phyloP scores from a whole-genome alignment of 2,888 invertebrate genomes.

The Lysandra coridon region DNA sequence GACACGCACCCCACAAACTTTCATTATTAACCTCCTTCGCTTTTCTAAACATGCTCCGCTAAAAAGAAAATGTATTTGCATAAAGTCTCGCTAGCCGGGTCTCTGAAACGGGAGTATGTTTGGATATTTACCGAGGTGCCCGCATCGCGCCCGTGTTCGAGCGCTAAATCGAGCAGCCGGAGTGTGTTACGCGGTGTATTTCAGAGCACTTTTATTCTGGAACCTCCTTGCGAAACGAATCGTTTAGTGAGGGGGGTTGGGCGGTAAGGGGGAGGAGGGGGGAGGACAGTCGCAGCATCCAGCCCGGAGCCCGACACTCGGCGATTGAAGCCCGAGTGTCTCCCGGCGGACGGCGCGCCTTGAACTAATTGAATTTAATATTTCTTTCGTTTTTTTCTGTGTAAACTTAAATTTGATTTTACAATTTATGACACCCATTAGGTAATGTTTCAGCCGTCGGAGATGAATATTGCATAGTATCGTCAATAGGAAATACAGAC shows the following conservation, averaged over 20 bases:
- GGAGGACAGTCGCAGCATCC: neutral
- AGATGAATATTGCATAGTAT: neutral
- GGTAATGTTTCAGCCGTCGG: neutral
- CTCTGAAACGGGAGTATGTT: neutral
- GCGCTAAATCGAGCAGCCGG: neutral
- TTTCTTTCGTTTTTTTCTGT: constrained; percentile 12
- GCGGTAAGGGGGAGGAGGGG: neutral
- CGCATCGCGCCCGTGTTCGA: neutral
- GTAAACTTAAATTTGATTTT: constrained; percentile 14
- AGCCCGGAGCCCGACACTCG: neutral
- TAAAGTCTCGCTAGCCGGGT: neutral
- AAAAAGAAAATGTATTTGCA: neutral
- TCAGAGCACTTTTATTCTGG: neutral
- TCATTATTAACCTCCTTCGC: constrained; percentile 16
- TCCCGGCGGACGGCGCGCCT: neutral
- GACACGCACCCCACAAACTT: constrained; percentile 13
- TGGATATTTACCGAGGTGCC: neutral
- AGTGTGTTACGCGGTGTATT: neutral
- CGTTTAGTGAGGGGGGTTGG: neutral
- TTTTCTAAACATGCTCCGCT: neutral
- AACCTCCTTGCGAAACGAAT: neutral
- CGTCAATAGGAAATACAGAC: no score
- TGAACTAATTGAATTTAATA: constrained; percentile 18
- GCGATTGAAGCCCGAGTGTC: neutral
- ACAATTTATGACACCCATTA: neutral